Percentiles rank a stretch among this genome's conserved stretches.
Conservation (phyloP, 2,797 vertebrate genomes). For the Lacerta viridis region DNA sequence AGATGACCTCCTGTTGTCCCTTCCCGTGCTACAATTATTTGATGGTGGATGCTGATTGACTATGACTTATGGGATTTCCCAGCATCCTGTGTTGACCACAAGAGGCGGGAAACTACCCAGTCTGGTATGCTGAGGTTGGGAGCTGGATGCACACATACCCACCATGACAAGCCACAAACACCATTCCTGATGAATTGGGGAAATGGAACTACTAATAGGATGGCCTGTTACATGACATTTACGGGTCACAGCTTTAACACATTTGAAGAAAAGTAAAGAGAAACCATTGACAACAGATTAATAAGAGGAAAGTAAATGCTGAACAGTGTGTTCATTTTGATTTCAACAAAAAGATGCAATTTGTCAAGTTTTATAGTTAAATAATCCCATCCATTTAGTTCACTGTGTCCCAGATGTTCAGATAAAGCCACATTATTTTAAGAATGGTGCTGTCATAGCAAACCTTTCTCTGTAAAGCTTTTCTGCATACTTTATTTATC, state of each 20-base stretch:
- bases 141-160: too few relatives aligned
- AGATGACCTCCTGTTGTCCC: too few relatives aligned
- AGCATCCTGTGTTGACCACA: too few relatives aligned
- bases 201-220: not conserved
- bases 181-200: too few relatives aligned
- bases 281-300: not conserved
- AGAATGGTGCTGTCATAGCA: slow-evolving; percentile 45
- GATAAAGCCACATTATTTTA: slow-evolving; percentile 65
- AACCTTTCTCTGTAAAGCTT: slow-evolving; percentile 28
- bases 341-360: slow-evolving; percentile 43
- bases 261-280: slow-evolving; percentile 23
- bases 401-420: slow-evolving; percentile 67
- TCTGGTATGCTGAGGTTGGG: too few relatives aligned
- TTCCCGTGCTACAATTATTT: too few relatives aligned
- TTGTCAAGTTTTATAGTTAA: slow-evolving; percentile 38
- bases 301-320: slow-evolving; percentile 12
- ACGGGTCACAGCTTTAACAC: not conserved
- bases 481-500: slow-evolving; percentile 13
- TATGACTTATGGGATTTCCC: too few relatives aligned
- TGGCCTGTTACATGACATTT: not conserved
- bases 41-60: too few relatives aligned
- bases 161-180: too few relatives aligned
- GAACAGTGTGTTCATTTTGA: slow-evolving; percentile 30
- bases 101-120: too few relatives aligned
- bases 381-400: slow-evolving; percentile 38